These are phyloP conservation scores for Trachurus trachurus DNA, from an alignment of 2,797 vertebrate genomes.

Conservation along the genomic window DNA sequence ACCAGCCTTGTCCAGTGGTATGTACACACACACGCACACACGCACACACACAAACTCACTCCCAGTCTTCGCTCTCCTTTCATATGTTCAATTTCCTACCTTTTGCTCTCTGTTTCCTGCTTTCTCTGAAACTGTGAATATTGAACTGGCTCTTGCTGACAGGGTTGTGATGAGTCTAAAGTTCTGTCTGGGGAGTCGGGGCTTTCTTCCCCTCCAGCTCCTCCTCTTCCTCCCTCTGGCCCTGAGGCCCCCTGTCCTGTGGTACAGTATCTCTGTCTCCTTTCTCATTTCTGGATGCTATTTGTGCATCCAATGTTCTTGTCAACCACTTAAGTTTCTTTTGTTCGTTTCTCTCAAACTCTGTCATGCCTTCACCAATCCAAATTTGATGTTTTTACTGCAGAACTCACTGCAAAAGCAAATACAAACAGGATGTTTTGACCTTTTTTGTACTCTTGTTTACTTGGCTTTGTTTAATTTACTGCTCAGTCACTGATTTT, in stretches of 20 bases:
- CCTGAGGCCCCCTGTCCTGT: slow-evolving; percentile 87
- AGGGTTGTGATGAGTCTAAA: slow-evolving; percentile 84
- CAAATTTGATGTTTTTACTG: neutral
- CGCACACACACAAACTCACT: slow-evolving; percentile 6
- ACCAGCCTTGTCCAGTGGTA: slow-evolving; percentile 98
- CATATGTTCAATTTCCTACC: slow-evolving; percentile 2
- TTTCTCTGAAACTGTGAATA: slow-evolving; percentile 46
- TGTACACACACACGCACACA: slow-evolving; percentile 45
- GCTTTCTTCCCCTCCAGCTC: slow-evolving; percentile 71
- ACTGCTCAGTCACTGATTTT: neutral
- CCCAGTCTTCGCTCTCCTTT: neutral
- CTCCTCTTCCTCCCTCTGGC: slow-evolving; percentile 80
- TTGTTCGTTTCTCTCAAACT: slow-evolving; percentile 12
- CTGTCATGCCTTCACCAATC: neutral
- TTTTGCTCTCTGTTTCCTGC: slow-evolving; percentile 26
- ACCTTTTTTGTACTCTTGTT: neutral
- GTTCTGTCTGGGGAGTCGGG: slow-evolving; percentile 80
- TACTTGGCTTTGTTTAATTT: neutral
- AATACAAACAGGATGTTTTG: neutral
- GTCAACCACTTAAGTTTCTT: slow-evolving; percentile 6
- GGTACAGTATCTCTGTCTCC: slow-evolving; percentile 87
- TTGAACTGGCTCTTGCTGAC: slow-evolving; percentile 86
- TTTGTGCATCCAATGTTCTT: slow-evolving; percentile 7
- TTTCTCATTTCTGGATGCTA: slow-evolving; percentile 54
- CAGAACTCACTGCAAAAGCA: neutral